phyloP scores from a whole-genome alignment of 2,113 vertebrate genomes.

The Choloepus hoffmanni region DNA sequence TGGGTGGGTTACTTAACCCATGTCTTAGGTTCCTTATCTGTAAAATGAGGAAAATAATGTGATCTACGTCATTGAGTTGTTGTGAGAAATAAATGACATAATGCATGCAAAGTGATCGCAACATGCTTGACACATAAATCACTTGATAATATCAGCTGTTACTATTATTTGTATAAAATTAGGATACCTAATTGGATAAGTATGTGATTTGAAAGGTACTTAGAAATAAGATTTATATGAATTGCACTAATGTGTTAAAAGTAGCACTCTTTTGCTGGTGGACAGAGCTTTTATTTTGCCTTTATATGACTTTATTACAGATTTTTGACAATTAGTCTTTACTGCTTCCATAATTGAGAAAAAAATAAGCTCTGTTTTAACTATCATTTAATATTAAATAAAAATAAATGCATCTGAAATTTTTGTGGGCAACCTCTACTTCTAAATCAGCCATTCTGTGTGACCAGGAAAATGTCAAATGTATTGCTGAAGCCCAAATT shows the following conservation, averaged over 20 bases:
- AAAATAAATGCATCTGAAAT: not conserved
- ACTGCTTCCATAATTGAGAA: not conserved
- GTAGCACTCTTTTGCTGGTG: not conserved
- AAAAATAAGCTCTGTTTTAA: not conserved
- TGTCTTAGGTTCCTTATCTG: not conserved
- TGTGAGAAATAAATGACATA: not conserved
- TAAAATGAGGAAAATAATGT: not conserved
- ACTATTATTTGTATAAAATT: not conserved
- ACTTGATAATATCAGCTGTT: not conserved
- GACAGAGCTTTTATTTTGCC: not conserved
- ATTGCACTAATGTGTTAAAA: not conserved
- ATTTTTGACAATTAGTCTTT: not conserved
- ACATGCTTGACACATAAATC: not conserved
- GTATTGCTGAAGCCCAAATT: not conserved
- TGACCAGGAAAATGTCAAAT: not conserved
- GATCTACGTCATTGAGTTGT: not conserved
- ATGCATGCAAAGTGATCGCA: not conserved
- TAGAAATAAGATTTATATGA: not conserved
- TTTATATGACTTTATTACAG: not conserved
- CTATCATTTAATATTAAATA: not conserved
- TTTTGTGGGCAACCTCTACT: not conserved
- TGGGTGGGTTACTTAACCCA: not conserved
- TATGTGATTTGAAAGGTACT: not conserved
- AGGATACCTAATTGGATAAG: not conserved
- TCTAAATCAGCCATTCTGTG: not conserved